Conservation (phyloP, 2,113 vertebrate species). For the Eupsittula cactorum region DNA sequence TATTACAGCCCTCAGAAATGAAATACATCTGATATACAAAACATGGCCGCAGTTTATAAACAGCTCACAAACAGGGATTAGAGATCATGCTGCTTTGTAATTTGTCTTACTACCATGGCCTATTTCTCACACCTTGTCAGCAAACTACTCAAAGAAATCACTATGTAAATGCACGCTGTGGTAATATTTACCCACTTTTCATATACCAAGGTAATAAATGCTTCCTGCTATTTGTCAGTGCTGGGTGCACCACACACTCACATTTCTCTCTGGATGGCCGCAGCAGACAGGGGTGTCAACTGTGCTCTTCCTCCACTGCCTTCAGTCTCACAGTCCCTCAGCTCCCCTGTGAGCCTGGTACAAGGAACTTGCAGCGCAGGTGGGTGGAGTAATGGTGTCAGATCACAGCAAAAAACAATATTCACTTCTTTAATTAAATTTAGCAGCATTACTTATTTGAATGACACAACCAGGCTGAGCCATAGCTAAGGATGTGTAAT, state of each 20-base stretch:
- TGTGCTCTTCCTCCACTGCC: neutral
- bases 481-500: rapidly evolving
- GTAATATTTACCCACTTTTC: neutral
- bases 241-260: rapidly evolving
- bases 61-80: neutral
- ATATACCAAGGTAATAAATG: neutral
- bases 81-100: neutral
- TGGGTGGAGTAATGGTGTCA: neutral
- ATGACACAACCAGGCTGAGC: neutral
- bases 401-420: neutral
- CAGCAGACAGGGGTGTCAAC: rapidly evolving
- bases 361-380: neutral
- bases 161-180: neutral
- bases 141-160: neutral
- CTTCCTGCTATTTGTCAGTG: neutral
- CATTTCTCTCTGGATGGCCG: rapidly evolving
- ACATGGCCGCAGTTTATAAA: neutral
- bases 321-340: neutral
- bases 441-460: neutral
- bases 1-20: neutral
- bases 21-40: neutral
- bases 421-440: neutral
- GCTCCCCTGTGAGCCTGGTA: neutral
- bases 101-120: neutral
- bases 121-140: neutral